These are phyloP conservation scores for Gopherus flavomarginatus DNA, from an alignment of 2,113 vertebrate species.

Conservation along the genomic window DNA sequence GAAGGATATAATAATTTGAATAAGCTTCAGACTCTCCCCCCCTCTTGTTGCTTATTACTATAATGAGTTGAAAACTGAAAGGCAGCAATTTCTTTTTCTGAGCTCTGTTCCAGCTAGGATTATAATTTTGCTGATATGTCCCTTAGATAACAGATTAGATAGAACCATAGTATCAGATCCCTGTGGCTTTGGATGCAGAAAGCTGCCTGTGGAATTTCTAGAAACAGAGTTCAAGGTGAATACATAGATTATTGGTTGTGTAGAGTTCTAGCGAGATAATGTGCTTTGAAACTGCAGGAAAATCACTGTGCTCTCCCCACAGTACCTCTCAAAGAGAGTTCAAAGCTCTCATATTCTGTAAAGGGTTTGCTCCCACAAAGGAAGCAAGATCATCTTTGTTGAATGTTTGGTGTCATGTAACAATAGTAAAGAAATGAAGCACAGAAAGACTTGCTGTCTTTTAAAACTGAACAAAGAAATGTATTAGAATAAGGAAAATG, in stretches of 20 bases:
- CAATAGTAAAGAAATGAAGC: neutral
- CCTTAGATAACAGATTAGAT: neutral
- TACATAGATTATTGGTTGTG: neutral
- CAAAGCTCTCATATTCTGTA: neutral
- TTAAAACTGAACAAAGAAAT: neutral
- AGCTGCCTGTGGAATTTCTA: neutral
- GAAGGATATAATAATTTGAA: neutral
- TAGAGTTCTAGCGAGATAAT: neutral
- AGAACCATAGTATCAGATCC: neutral
- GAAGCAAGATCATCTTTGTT: neutral
- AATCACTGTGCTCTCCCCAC: fast-evolving
- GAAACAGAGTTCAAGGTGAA: neutral
- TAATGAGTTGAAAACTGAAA: neutral
- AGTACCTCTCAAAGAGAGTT: neutral
- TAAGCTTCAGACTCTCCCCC: neutral
- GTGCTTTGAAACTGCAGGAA: neutral
- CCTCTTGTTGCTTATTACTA: neutral
- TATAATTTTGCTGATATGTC: neutral
- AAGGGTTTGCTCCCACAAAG: neutral
- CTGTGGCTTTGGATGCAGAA: neutral
- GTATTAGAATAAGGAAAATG: neutral
- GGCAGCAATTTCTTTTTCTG: neutral
- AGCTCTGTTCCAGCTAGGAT: neutral
- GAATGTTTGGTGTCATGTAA: neutral
- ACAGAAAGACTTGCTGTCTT: neutral